Evolutionary conservation across 2,113 vertebrate species (phyloP), one percentile per base, ranked within the genome.

Genomic region (Myrmecophaga tridactyla): DNA sequence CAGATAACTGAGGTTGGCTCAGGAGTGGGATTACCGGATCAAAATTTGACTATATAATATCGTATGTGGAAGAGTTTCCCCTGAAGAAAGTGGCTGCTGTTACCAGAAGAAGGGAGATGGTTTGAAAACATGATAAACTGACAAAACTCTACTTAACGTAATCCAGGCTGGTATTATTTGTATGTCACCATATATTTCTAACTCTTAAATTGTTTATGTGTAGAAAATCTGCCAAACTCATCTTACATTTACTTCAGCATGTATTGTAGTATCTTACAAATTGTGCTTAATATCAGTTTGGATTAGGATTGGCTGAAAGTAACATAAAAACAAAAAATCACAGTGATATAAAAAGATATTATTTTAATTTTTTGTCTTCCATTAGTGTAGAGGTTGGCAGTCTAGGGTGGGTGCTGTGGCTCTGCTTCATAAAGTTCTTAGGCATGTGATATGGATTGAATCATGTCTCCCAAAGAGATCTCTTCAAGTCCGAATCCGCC

Each of bases 241-340:
- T 67, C 34, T 53, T 88, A 11, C 56, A 39, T 88, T 94, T 86
- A 81, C 39, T 81, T 92, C 69, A 86, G 41, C n/a, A 93, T 41
- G 83, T 56, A 75, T 39, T 70, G 25, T 12, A 53, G 65, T 67
- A 46, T 43, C 46, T 94, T 67, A 53, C 1, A 53, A 81, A 67
- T 77, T 83, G 36, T 51, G 39, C 18, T 94, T 69, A 6, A n/a
- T 43, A 62, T 90, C 48, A 39, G 5, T 89, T 72, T 76, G 65
- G 56, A 51, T 94, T 70, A 39, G 8, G 10, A 90, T 70, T 91
- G 27, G n/a, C 29, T 27, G 27, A 15, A 90, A 86, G 41, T 92
- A 46, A 58, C 73, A 69, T 53, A 58, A 95, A 89, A 14, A 1
- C 3, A 15, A 41, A 21, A 73, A 89, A 86, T 34, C 41, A 65